phyloP scores from a whole-genome alignment of 2,888 invertebrate species.

The Chrysolina oricalcia region DNA sequence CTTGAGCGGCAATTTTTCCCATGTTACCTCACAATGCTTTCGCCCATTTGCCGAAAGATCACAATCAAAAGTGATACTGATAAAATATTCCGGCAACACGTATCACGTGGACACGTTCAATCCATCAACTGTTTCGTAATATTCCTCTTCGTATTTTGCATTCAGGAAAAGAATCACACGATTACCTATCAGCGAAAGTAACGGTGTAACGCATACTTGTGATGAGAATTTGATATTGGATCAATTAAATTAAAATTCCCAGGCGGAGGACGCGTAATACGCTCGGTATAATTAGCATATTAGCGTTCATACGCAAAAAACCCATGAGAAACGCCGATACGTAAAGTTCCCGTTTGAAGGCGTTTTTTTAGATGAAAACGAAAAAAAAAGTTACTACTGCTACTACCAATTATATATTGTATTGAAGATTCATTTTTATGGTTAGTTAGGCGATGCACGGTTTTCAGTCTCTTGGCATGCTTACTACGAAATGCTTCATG shows the following conservation, averaged over 20 bases:
- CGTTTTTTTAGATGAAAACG: not conserved
- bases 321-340: conserved; percentile 1
- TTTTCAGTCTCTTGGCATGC: not conserved
- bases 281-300: conserved; percentile 16
- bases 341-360: conserved; percentile 16
- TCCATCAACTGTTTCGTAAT: conserved; percentile 31
- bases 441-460: not conserved
- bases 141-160: conserved; percentile 24
- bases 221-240: conserved; percentile 38
- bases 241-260: conserved; percentile 19
- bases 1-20: not conserved
- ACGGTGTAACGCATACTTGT: conserved; percentile 30
- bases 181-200: conserved; percentile 43
- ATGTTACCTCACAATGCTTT: not conserved
- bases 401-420: not conserved
- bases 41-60: not conserved
- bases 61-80: not conserved
- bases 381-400: too few species aligned
- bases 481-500: not conserved
- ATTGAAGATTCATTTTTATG: not conserved
- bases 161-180: conserved; percentile 11
- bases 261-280: not conserved
- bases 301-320: not conserved
- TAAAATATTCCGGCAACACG: not conserved
- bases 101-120: conserved; percentile 16